Percentiles rank a stretch among this genome's conserved stretches.
Conservation (phyloP, 2,888 invertebrate species). For the Hyposoter dolosus region DNA sequence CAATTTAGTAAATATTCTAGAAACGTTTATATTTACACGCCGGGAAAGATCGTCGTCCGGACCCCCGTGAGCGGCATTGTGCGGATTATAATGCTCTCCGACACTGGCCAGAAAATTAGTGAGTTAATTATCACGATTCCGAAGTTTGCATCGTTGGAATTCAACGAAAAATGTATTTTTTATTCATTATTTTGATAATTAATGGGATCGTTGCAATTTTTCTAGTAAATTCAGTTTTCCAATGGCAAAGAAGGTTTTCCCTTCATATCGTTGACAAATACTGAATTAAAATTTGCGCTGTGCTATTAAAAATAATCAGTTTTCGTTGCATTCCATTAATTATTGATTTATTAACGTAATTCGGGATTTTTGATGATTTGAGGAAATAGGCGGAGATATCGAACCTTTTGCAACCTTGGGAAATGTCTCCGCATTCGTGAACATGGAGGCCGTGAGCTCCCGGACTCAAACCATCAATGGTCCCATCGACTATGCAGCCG, state of each 20-base stretch:
- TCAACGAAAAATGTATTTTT: too few relatives aligned
- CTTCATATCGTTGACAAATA: too few relatives aligned
- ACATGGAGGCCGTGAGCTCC: conserved; percentile 88
- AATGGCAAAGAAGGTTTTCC: too few relatives aligned
- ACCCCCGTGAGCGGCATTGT: conserved; percentile 85
- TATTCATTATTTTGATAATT: too few relatives aligned
- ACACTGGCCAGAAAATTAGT: conserved; percentile 83
- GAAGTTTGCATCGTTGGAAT: too few relatives aligned
- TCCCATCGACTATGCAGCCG: conserved; percentile 92
- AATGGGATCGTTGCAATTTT: too few relatives aligned
- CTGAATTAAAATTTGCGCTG: too few relatives aligned
- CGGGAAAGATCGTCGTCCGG: conserved; percentile 83
- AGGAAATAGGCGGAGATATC: neutral
- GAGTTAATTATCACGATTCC: neutral
- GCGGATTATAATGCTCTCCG: conserved; percentile 88
- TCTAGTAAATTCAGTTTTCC: too few relatives aligned
- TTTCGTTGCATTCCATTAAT: too few relatives aligned
- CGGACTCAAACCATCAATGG: conserved; percentile 91
- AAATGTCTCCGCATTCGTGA: conserved; percentile 91
- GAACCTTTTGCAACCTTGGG: conserved; percentile 87
- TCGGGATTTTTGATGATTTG: too few relatives aligned
- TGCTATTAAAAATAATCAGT: too few relatives aligned
- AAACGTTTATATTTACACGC: conserved; percentile 80
- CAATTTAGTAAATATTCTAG: conserved; percentile 27
- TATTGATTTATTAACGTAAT: too few relatives aligned